Evolutionary conservation across 2,113 vertebrate species (phyloP), one percentile per base, ranked within the genome.

Genomic region (Hypanus sabinus): DNA sequence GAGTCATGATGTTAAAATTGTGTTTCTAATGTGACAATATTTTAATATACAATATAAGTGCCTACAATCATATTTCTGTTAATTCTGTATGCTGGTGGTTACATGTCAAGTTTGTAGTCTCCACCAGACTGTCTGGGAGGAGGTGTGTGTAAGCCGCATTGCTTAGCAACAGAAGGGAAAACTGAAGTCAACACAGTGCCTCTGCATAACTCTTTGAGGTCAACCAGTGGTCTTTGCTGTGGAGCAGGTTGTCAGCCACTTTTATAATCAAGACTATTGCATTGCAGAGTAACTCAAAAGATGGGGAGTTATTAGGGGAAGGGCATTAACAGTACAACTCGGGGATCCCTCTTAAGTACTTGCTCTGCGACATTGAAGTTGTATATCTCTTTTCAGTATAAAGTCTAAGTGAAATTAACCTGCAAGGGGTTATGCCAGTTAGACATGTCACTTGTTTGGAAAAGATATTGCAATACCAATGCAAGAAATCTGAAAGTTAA

Each of bases 61-160:
- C 57, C 16, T n/a, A n/a, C 16, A 57, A n/a, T 27, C 30, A 30
- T 30, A 55, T 22, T 12, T 12, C 10, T 85, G 46, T 88, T 30
- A 62, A 30, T 65, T 65, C 30, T 65, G 11, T 33, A 62, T 65
- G 85, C 8, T 60, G 33, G 16, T 90, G 30, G n/a, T 62, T 60
- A 90, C 85, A 90, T 90, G 85, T 90, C 85, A 90, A 36, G 60
- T 90, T 33, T 33, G 65, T 68, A 60, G 65, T 90, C 60, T 33
- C 30, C 62, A 62, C 60, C 60, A 33, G 83, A 62, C 55, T 87
- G 27, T n/a, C 60, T 16, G 83, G 30, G 57, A 33, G 27, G 57
- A n/a, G 55, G 55, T 90, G n/a, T 65, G 30, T 90, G 85, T 90
- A 62, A 90, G 6, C 85, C 30, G 36, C 30, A 22, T n/a, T 90